Percentiles rank a stretch among this genome's conserved stretches.
These are phyloP conservation scores for Saturnia japonica DNA, from an alignment of 2,888 invertebrate genomes.

Conservation along the genomic window DNA sequence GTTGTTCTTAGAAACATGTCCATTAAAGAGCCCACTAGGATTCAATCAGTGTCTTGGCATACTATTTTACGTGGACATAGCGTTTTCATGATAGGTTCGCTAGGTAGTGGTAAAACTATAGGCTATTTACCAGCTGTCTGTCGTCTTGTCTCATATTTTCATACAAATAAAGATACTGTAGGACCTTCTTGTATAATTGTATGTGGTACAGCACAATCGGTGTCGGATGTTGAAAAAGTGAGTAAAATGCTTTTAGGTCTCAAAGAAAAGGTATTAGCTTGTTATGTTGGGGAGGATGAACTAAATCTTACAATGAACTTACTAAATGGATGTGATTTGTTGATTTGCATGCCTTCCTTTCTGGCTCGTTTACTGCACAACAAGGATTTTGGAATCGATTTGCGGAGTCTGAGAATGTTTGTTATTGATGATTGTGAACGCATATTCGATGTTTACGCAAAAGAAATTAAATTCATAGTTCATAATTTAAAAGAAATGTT, in stretches of 20 bases:
- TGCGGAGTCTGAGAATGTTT: conserved; percentile 84
- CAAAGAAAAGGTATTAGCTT: conserved; percentile 58
- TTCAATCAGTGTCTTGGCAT: conserved; percentile 88
- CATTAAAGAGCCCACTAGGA: conserved; percentile 67
- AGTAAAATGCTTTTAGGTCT: conserved; percentile 66
- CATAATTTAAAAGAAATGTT: conserved; percentile 69
- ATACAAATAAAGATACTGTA: conserved; percentile 56
- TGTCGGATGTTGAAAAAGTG: conserved; percentile 66
- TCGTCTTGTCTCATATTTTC: conserved; percentile 78
- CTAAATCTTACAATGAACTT: conserved; percentile 66
- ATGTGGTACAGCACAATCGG: conserved; percentile 83
- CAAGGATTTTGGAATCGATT: conserved; percentile 71
- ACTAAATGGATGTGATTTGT: conserved; percentile 85
- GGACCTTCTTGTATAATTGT: conserved; percentile 86
- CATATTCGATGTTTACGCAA: conserved; percentile 78
- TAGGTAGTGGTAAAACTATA: conserved; percentile 85
- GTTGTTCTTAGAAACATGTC: conserved; percentile 54
- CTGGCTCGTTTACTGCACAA: conserved; percentile 71
- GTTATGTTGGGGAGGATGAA: conserved; percentile 69
- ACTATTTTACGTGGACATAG: conserved; percentile 85
- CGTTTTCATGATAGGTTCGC: conserved; percentile 83
- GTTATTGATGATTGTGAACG: conserved; percentile 88
- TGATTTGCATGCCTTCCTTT: conserved; percentile 86
- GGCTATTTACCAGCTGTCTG: conserved; percentile 86
- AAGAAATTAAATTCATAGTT: conserved; percentile 69